Conservation (phyloP, 37 sponge, comb jelly and placozoan species). For the Oscarella lobularis region DNA sequence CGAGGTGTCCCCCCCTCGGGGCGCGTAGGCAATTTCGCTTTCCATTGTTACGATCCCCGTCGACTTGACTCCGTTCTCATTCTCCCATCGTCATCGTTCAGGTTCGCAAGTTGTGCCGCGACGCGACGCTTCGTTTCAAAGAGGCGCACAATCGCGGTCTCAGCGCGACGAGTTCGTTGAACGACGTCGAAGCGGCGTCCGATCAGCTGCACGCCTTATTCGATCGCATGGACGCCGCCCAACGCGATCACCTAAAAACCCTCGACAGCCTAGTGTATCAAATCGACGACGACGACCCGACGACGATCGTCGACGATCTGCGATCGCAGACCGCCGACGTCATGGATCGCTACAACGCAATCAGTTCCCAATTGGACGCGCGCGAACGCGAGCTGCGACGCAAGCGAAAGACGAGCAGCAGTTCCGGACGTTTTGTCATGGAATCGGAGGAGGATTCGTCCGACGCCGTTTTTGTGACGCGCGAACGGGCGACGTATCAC, state of each 20-base stretch:
- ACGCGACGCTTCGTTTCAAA: neutral
- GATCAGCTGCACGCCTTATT: neutral
- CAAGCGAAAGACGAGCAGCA: too few species aligned
- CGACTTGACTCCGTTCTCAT: too few species aligned
- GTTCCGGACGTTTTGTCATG: too few species aligned
- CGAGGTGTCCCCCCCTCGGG: too few species aligned
- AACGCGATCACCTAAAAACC: neutral
- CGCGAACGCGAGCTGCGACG: too few species aligned
- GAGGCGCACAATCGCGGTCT: neutral
- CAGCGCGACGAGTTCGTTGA: neutral
- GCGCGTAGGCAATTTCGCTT: too few species aligned
- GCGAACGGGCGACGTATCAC: neutral
- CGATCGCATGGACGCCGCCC: neutral
- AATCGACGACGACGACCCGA: neutral
- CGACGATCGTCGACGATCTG: neutral
- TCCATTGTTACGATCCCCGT: too few species aligned
- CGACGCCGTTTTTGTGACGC: neutral
- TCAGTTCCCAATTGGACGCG: too few species aligned
- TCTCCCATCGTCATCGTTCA: too few species aligned
- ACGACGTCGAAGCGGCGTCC: neutral
- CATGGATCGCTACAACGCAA: neutral
- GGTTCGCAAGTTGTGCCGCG: neutral
- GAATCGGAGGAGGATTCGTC: neutral
- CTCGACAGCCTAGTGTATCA: neutral
- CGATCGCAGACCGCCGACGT: neutral